Percentiles rank a stretch among this genome's conserved stretches.
Conservation (phyloP, 2,888 invertebrate species). For the Baronia brevicornis region DNA sequence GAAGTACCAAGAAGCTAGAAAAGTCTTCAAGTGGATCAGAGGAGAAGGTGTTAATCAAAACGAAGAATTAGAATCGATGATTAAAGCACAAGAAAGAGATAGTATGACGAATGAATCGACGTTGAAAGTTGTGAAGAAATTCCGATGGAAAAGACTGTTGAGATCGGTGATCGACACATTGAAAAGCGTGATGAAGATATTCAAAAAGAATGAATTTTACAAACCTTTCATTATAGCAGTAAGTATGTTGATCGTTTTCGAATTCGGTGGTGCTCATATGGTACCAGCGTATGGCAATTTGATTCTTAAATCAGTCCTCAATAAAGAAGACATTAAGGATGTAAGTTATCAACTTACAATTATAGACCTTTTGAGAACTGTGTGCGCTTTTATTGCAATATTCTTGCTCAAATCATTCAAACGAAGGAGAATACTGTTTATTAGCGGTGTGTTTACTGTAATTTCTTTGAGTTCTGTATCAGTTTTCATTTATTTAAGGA, state of each 20-base stretch:
- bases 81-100: conserved; percentile 49
- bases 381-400: conserved; percentile 76
- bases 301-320: conserved; percentile 55
- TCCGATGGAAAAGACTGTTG: conserved; percentile 35
- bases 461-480: conserved; percentile 51
- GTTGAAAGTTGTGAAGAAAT: conserved; percentile 27
- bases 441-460: conserved; percentile 57
- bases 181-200: conserved; percentile 49
- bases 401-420: conserved; percentile 57
- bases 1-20: conserved; percentile 71
- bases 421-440: conserved; percentile 55
- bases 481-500: conserved; percentile 53
- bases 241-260: conserved; percentile 63
- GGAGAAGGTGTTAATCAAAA: conserved; percentile 62
- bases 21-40: conserved; percentile 76
- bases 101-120: conserved; percentile 34
- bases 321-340: conserved; percentile 46
- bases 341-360: conserved; percentile 77
- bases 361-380: conserved; percentile 78
- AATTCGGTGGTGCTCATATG: conserved; percentile 67
- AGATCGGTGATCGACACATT: conserved; percentile 38
- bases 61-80: conserved; percentile 61
- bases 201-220: conserved; percentile 64
- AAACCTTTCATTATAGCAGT: conserved; percentile 65
- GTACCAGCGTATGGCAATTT: conserved; percentile 62